These are phyloP conservation scores for Mythimna pallens DNA, from an alignment of 2,888 invertebrate genomes.

Conservation along the genomic window DNA sequence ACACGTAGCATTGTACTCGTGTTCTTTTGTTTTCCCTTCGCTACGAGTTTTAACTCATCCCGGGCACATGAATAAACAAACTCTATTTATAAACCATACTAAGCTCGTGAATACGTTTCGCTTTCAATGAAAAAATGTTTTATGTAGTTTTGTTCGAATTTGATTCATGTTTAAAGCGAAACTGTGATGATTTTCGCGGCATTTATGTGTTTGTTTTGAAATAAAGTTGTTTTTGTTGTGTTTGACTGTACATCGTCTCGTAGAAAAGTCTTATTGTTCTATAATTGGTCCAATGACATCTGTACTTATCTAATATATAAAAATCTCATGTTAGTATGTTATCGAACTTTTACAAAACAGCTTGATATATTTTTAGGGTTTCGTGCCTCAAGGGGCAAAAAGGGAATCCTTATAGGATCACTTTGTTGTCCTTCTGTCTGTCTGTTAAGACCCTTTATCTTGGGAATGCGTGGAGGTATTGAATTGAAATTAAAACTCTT, in stretches of 20 bases:
- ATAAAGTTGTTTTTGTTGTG: background rate
- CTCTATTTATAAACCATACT: conserved; percentile 43
- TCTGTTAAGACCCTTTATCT: no score
- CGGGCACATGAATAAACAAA: conserved; percentile 47
- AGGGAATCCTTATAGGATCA: no score
- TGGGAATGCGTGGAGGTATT: no score
- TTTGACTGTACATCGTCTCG: background rate
- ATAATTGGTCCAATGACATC: no score
- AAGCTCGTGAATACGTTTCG: conserved; percentile 23
- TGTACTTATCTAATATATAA: no score
- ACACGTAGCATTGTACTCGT: conserved; percentile 42
- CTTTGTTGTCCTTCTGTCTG: no score
- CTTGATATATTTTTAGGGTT: no score
- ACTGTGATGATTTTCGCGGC: conserved; percentile 9
- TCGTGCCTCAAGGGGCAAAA: no score
- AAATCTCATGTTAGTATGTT: no score
- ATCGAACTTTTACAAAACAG: no score
- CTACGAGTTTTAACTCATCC: conserved; percentile 39
- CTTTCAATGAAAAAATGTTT: conserved; percentile 41
- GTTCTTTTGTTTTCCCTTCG: conserved; percentile 41
- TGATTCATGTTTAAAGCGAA: conserved; percentile 13
- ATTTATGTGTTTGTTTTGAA: background rate
- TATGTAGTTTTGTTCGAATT: conserved; percentile 13
- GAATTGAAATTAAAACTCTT: no score
- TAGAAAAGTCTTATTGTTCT: no score